Evolutionary conservation across 1,140 invertebrate genomes (phyloP), one percentile per base, ranked within the genome.

Genomic region (Adoxophyes honmai): DNA sequence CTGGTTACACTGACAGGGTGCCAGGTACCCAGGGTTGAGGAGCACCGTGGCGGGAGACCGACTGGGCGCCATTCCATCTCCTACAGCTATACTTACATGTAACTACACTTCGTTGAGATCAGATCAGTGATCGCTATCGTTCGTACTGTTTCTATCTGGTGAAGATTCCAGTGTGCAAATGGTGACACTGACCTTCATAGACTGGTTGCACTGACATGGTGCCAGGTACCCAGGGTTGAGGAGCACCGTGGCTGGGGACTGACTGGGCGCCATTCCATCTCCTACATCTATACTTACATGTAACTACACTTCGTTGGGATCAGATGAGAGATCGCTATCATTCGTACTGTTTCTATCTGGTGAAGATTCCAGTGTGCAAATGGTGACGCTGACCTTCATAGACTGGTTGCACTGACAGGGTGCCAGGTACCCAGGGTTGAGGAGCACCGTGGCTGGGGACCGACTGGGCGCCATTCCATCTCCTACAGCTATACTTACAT

Each of bases 401-500:
- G 81, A 84, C 54, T 86, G 82, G 58, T 77, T 87, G 60, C 82
- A 87, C 68, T 85, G 82, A 54, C 79, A 88, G 7, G 72, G 79
- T 52, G 85, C 81, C 36, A 88, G 51, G 52, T 86, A 86, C 2
- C 76, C 68, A 0, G 86, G 81, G 15, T 78, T 86, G 11, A 86
- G 65, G 1, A 86, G 70, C 38, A 88, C 81, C 0, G 82, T 81
- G 2, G 78, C 62, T 2, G 64, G 62, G 0, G 78, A 72, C 38
- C 76, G 80, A 34, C 64, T 79, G 14, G 75, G 60, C 8, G 75
- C 14, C 80, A 86, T 83, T 0, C 85, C 85, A 62, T 77, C n/a
- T n/a, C n/a, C n/a, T n/a, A n/a, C n/a, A n/a, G n/a, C n/a, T n/a
- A n/a, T n/a, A n/a, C n/a, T n/a, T n/a, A n/a, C n/a, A n/a, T n/a